These are phyloP conservation scores for Diadromus collaris DNA, from an alignment of 2,888 invertebrate species.

Conservation along the genomic window DNA sequence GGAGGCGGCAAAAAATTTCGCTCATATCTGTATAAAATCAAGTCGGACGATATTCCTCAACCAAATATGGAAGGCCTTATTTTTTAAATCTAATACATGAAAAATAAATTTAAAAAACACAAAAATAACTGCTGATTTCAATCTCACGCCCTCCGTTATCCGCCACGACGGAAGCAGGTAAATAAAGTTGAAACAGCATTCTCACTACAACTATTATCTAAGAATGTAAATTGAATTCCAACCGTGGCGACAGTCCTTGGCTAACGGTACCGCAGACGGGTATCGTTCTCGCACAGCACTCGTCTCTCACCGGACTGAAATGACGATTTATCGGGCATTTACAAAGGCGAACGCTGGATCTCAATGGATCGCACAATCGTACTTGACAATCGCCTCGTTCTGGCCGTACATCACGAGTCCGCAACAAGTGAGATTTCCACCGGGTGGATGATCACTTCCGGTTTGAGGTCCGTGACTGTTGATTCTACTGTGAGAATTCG, in stretches of 20 bases:
- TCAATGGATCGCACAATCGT: conserved; percentile 1
- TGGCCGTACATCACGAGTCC: conserved; percentile 58
- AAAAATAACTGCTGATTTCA: no score
- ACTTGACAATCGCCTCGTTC: conserved; percentile 52
- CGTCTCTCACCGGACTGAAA: conserved; percentile 30
- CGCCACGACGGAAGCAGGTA: not conserved
- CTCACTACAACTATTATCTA: not conserved
- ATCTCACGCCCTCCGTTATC: not conserved
- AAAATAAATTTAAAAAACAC: no score
- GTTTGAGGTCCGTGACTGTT: conserved; percentile 1
- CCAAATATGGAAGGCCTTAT: not conserved
- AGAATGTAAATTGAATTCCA: conserved; percentile 1
- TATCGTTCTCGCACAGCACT: conserved; percentile 46
- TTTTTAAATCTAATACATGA: not conserved
- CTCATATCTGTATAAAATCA: conserved; percentile 50
- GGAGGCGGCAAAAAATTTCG: conserved; percentile 39
- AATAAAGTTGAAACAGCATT: not conserved
- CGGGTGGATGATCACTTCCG: conserved; percentile 34
- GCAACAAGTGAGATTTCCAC: conserved; percentile 51
- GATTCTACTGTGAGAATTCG: conserved; percentile 28
- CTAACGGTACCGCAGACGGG: conserved; percentile 57
- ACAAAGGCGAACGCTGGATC: not conserved
- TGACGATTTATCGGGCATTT: conserved; percentile 8
- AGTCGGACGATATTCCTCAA: not conserved
- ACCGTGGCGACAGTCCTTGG: conserved; percentile 59